These are phyloP conservation scores for Hedya salicella DNA, from an alignment of 2,888 invertebrate genomes.

Conservation along the genomic window DNA sequence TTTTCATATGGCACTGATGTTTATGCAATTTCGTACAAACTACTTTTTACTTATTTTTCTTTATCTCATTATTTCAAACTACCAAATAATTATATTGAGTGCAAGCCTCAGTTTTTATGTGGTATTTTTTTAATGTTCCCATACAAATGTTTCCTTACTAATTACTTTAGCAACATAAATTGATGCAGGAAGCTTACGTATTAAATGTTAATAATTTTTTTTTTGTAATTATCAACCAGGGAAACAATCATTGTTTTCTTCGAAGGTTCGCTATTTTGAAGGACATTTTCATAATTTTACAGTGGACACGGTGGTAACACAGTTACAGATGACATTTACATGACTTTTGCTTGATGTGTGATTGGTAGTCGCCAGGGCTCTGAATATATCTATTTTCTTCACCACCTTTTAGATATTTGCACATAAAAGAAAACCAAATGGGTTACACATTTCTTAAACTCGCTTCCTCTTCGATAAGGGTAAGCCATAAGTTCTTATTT, in stretches of 20 bases:
- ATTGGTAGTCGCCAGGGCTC: slow-evolving; percentile 44
- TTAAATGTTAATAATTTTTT: too few species aligned
- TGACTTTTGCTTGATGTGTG: slow-evolving; percentile 45
- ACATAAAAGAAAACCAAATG: slow-evolving; percentile 60
- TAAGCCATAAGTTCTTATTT: slow-evolving; percentile 56
- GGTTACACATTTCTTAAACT: slow-evolving; percentile 77
- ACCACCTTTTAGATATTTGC: slow-evolving; percentile 48
- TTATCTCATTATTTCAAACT: neutral
- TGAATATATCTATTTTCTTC: slow-evolving; percentile 47
- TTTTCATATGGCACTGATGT: neutral
- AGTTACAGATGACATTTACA: slow-evolving; percentile 35
- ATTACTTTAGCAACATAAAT: too few species aligned
- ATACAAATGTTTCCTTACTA: too few species aligned
- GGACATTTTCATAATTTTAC: slow-evolving; percentile 16
- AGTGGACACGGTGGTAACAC: slow-evolving; percentile 24
- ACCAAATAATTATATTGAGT: too few species aligned
- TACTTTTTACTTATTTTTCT: neutral
- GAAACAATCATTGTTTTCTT: too few species aligned
- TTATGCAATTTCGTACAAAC: neutral
- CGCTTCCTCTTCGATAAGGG: slow-evolving; percentile 73
- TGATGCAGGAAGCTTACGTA: too few species aligned
- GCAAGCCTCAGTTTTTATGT: too few species aligned
- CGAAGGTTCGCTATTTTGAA: too few species aligned
- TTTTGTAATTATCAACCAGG: too few species aligned
- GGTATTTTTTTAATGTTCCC: too few species aligned